Percentiles rank a stretch among this genome's conserved stretches.
Evolutionary conservation across 2,113 vertebrate genomes (phyloP).

Genomic region (Laterallus jamaicensis): DNA sequence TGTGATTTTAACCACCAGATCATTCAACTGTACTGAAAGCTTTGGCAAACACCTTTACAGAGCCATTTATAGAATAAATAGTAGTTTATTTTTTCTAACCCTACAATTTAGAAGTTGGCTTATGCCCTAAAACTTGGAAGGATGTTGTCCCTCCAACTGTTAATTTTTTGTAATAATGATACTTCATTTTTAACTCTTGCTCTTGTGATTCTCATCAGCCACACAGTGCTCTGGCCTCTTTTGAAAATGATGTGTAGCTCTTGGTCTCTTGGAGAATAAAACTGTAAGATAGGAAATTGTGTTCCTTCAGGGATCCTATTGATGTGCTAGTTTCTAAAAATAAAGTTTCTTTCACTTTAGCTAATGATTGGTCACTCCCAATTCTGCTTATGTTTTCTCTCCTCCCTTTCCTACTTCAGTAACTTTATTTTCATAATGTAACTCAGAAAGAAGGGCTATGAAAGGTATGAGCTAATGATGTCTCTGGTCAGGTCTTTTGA

Average conservation of each 20-base stretch:
- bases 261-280: not conserved
- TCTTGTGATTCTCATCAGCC: not conserved
- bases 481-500: not conserved
- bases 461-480: not conserved
- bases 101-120: not conserved
- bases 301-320: not conserved
- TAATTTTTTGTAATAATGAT: not conserved
- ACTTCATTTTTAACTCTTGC: not conserved
- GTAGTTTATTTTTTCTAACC: not conserved
- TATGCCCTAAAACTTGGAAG: not conserved
- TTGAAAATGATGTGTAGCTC: not conserved
- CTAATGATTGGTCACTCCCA: not conserved
- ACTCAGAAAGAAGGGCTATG: not conserved
- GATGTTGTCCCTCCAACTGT: not conserved
- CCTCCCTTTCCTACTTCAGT: not conserved
- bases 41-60: not conserved
- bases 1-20: slow-evolving; percentile 5
- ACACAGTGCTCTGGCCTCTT: not conserved
- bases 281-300: not conserved
- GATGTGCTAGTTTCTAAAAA: not conserved
- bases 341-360: not conserved
- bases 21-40: not conserved
- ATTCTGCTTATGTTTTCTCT: not conserved
- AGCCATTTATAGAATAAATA: not conserved
- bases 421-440: not conserved